Percentiles rank a stretch among this genome's conserved stretches.
Conservation (phyloP, 2,113 vertebrate species). For the Entelurus aequoreus region DNA sequence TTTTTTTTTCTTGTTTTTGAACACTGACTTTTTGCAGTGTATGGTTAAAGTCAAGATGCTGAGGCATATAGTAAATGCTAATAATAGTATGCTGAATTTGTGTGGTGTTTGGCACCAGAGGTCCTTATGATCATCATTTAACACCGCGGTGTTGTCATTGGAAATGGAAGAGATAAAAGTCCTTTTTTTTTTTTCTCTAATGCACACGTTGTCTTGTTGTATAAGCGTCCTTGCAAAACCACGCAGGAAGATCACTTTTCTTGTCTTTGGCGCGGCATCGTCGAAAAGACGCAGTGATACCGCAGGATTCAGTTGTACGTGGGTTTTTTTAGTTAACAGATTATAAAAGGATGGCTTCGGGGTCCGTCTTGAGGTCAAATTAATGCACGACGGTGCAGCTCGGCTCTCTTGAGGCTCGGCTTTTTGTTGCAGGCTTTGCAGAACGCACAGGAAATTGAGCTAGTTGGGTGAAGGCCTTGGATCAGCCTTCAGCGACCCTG, state of each 20-base stretch:
- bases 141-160: neutral
- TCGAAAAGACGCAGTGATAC: slow-evolving; percentile 27
- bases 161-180: neutral
- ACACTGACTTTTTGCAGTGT: too few relatives aligned
- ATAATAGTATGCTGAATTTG: slow-evolving; percentile 26
- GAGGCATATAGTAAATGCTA: slow-evolving; percentile 30
- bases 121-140: slow-evolving; percentile 12
- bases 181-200: slow-evolving; percentile 17
- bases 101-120: slow-evolving; percentile 41
- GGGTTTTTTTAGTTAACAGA: slow-evolving; percentile 3
- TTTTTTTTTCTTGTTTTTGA: too few relatives aligned
- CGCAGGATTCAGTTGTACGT: slow-evolving; percentile 31
- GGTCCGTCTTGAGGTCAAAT: slow-evolving; percentile 24
- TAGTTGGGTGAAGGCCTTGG: too few relatives aligned
- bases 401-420: slow-evolving; percentile 8
- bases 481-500: neutral
- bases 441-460: slow-evolving; percentile 3
- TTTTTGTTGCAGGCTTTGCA: slow-evolving; percentile 12
- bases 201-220: slow-evolving; percentile 31
- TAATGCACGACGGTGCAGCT: slow-evolving; percentile 22
- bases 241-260: slow-evolving; percentile 33
- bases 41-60: slow-evolving; percentile 11
- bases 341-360: slow-evolving; percentile 37
- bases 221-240: slow-evolving; percentile 35
- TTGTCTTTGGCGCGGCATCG: slow-evolving; percentile 34